Evolutionary conservation across 2,113 vertebrate species (phyloP), one percentile per base, ranked within the genome.

Genomic region (Microcebus griseorufus): DNA sequence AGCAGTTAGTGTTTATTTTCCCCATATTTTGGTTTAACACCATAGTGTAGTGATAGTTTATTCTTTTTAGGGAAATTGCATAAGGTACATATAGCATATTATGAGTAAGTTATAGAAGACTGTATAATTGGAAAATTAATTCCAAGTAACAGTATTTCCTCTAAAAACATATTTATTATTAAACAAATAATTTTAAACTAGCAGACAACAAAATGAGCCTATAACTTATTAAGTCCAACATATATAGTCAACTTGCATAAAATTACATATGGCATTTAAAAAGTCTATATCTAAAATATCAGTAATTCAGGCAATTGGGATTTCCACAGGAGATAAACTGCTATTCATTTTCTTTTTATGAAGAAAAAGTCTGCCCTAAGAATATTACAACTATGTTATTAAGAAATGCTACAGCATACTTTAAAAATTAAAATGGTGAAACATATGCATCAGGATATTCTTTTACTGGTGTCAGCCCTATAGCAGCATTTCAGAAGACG

Each of bases 261-360:
- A 97, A 97, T 96, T 75, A 58, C 64, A 96, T 58, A 11, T 97
- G 95, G 82, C 88, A 96, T 94, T 97, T 97, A 90, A 98, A 98
- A 97, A 97, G 94, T 84, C 92, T 95, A 93, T 85, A 94, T 95
- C 96, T 98, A 97, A 97, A 97, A 92, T 93, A 96, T 95, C 94
- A 97, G 91, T 91, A 98, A 94, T 97, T 90, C 78, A 98, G 96
- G 97, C 97, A 98, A 95, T 81, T 93, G 97, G 92, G 70, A 98
- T 96, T 98, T 98, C 92, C 98, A 98, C 94, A 96, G 97, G 95
- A 97, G 98, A 97, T 94, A 98, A 88, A 92, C 76, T 98, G 88
- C 83, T 62, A 97, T 87, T 89, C 95, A 78, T 85, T 97, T 97
- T 94, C 55, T 93, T 96, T 83, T 97, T 94, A 96, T 62, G 60